Percentiles rank a stretch among this genome's conserved stretches.
phyloP scores from a whole-genome alignment of 2,888 invertebrate species.

The Rapana venosa region DNA sequence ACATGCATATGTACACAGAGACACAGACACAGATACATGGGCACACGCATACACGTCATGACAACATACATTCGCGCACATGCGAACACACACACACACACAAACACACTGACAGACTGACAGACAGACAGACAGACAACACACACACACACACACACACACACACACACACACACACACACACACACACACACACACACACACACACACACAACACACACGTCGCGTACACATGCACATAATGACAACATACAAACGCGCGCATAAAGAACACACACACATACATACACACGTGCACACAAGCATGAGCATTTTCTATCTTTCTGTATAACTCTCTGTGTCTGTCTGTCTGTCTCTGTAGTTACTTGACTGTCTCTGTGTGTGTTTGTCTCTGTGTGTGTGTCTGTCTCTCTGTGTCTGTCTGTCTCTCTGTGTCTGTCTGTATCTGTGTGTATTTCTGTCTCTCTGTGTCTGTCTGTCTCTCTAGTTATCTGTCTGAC shows the following conservation, averaged over 20 bases:
- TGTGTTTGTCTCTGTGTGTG: neutral
- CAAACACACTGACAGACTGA: neutral
- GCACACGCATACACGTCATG: neutral
- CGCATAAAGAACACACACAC: neutral
- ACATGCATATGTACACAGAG: neutral
- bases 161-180: neutral
- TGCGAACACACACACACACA: neutral
- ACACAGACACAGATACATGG: neutral
- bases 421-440: neutral
- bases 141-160: slow-evolving; percentile 23
- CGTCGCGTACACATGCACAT: neutral
- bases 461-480: neutral
- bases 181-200: neutral
- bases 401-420: neutral
- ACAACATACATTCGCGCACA: neutral
- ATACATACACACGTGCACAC: neutral
- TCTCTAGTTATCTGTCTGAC: neutral
- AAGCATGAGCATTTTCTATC: neutral
- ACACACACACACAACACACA: neutral
- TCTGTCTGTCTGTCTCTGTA: neutral
- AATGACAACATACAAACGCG: neutral
- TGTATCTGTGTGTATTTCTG: neutral
- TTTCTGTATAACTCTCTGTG: neutral
- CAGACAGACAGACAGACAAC: neutral
- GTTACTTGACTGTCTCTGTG: neutral